phyloP scores from a whole-genome alignment of 1,140 invertebrate species.

The Sarcophaga bullata region DNA sequence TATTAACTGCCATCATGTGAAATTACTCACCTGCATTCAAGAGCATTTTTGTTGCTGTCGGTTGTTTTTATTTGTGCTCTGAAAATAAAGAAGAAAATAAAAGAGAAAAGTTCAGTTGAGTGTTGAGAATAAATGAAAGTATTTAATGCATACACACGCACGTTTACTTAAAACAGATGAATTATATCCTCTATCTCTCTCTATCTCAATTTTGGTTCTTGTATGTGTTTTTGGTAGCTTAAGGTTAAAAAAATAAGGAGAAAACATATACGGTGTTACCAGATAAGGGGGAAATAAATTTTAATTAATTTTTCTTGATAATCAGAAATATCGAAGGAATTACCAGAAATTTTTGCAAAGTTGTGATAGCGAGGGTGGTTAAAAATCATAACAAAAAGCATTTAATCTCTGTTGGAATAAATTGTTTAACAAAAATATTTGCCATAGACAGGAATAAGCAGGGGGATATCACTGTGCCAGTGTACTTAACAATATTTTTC shows the following conservation, averaged over 20 bases:
- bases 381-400: too few relatives aligned
- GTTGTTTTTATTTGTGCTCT: background rate
- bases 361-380: too few relatives aligned
- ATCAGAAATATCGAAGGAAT: background rate
- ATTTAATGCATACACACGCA: background rate
- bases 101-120: background rate
- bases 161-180: background rate
- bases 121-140: background rate
- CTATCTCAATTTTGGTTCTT: background rate
- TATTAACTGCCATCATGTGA: conserved; percentile 3
- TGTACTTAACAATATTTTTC: too few relatives aligned
- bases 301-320: background rate
- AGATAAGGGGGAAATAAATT: background rate
- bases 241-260: background rate
- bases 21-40: conserved; percentile 20
- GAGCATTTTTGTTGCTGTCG: background rate
- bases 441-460: too few relatives aligned
- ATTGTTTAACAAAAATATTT: too few relatives aligned
- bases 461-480: too few relatives aligned
- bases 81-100: background rate
- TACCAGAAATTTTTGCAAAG: too few relatives aligned
- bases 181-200: background rate
- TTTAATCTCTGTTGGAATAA: too few relatives aligned
- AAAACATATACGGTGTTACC: background rate
- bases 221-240: background rate